phyloP scores from a whole-genome alignment of 2,797 vertebrate genomes.

The Helarctos malayanus region DNA sequence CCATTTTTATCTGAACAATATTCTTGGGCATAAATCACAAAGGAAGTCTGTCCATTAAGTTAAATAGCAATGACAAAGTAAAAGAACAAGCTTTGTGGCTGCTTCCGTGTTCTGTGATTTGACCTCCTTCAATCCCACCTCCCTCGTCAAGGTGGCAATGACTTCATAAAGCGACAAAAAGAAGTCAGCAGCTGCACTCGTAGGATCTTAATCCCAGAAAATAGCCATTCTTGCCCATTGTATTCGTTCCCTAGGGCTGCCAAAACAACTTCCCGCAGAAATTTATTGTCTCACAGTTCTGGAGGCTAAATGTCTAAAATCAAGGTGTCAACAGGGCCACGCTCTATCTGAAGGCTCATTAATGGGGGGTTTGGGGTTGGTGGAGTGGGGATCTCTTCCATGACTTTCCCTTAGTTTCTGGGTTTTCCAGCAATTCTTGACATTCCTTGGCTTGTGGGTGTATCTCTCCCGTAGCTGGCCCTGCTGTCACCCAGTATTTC shows the following conservation, averaged over 20 bases:
- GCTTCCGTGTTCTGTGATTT: not conserved
- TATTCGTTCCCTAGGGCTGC: not conserved
- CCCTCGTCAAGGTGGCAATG: not conserved
- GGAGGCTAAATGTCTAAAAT: not conserved
- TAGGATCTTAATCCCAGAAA: not conserved
- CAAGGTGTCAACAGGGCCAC: not conserved
- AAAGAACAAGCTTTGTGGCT: not conserved
- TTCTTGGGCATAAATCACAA: not conserved
- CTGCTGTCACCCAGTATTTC: not conserved
- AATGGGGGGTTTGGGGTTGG: not conserved
- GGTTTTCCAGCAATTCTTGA: not conserved
- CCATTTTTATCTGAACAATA: not conserved
- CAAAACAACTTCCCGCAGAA: not conserved
- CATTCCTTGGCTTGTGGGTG: not conserved
- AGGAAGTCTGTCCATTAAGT: not conserved
- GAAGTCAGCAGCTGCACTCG: not conserved
- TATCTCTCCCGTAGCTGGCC: accelerated
- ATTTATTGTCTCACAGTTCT: not conserved
- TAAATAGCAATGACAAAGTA: not conserved
- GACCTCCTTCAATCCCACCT: not conserved
- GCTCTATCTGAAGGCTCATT: not conserved
- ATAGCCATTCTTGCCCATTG: too few species aligned
- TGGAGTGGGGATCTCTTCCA: not conserved
- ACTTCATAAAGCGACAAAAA: not conserved
- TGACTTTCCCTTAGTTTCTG: not conserved